A percentile compares a stretch with the other conserved stretches of the same genome.
Conservation (phyloP, 2,888 invertebrate species). For the Hydropsyche betteni region DNA sequence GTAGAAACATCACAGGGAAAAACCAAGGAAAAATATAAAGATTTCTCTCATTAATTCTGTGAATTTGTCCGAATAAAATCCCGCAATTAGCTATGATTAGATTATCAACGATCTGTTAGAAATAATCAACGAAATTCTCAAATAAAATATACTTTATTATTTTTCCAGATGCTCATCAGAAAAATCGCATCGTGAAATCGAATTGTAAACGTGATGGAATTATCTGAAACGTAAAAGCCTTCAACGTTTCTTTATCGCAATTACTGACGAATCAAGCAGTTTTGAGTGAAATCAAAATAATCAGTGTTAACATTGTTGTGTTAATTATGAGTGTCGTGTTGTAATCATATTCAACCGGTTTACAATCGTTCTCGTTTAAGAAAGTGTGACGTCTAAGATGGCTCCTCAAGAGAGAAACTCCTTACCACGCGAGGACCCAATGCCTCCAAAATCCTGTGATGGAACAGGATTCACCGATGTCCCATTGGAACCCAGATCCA, state of each 20-base stretch:
- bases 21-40: too few relatives aligned
- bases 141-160: too few relatives aligned
- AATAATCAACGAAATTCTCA: too few relatives aligned
- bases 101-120: too few relatives aligned
- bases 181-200: too few relatives aligned
- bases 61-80: too few relatives aligned
- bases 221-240: slow-evolving; percentile 7
- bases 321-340: neutral
- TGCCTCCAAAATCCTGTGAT: slow-evolving; percentile 45
- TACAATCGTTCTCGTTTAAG: neutral
- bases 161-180: neutral
- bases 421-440: slow-evolving; percentile 59
- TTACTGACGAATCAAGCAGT: neutral
- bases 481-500: slow-evolving; percentile 7
- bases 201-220: slow-evolving; percentile 18
- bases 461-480: neutral
- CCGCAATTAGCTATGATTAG: too few relatives aligned
- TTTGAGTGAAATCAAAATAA: neutral
- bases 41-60: too few relatives aligned
- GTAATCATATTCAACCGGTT: neutral
- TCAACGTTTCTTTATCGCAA: neutral
- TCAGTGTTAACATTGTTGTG: neutral
- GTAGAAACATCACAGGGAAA: too few relatives aligned
- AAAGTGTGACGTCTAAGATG: slow-evolving; percentile 56
- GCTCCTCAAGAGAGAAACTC: slow-evolving; percentile 65